Evolutionary conservation across 2,888 invertebrate species (phyloP).

Genomic region (Lepidonotus clava): DNA sequence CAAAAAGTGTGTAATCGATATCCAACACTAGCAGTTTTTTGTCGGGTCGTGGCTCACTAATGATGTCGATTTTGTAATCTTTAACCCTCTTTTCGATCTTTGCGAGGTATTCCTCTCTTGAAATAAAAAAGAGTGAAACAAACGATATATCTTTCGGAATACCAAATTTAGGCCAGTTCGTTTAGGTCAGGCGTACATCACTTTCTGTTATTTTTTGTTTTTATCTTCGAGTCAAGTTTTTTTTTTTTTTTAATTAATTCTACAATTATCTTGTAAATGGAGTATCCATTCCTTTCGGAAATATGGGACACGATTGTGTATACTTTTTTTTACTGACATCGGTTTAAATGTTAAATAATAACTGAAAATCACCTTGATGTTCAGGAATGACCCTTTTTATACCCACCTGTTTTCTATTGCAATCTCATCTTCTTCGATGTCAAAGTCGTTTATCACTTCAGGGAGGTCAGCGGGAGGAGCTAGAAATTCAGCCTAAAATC

Average conservation of each 20-base stretch:
- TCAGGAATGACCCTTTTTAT: not conserved
- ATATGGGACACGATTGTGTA: too few species aligned
- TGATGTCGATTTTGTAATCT: slow-evolving; percentile 89
- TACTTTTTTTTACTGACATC: too few species aligned
- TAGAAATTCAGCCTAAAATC: slow-evolving; percentile 86
- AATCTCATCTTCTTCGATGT: slow-evolving; percentile 89
- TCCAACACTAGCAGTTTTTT: slow-evolving; percentile 96
- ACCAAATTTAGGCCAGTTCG: too few species aligned
- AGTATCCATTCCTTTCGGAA: too few species aligned
- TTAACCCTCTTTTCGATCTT: slow-evolving; percentile 88
- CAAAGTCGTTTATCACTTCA: slow-evolving; percentile 93
- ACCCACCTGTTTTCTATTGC: slow-evolving; percentile 78
- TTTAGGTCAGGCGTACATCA: too few species aligned
- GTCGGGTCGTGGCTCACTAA: slow-evolving; percentile 90
- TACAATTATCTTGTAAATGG: too few species aligned
- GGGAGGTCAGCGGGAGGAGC: slow-evolving; percentile 90
- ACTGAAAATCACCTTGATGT: not conserved
- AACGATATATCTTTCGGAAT: too few species aligned
- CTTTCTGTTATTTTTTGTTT: too few species aligned
- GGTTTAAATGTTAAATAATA: too few species aligned
- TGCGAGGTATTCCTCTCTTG: slow-evolving; percentile 81
- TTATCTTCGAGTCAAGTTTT: too few species aligned
- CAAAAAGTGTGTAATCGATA: slow-evolving; percentile 97
- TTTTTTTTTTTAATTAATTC: too few species aligned
- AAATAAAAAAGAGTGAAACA: slow-evolving; percentile 46